Percentiles rank a stretch among this genome's conserved stretches.
Evolutionary conservation across 2,797 vertebrate species (phyloP).

Genomic region (Pseudocheirus occidentalis): DNA sequence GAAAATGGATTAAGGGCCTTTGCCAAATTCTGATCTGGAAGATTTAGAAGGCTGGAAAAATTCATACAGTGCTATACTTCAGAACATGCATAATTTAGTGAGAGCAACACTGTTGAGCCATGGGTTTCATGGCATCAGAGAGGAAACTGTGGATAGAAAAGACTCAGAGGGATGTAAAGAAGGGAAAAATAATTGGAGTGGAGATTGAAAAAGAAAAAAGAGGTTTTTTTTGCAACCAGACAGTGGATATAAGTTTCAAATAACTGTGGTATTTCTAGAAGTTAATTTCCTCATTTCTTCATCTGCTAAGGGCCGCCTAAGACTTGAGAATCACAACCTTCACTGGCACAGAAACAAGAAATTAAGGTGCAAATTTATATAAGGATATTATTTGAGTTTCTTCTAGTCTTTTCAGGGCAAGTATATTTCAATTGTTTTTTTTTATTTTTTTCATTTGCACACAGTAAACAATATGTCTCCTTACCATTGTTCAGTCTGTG

Average conservation of each 20-base stretch:
- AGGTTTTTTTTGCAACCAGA: not conserved
- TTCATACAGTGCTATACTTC: not conserved
- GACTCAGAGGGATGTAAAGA: not conserved
- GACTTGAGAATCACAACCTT: not conserved
- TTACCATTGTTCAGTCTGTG: not conserved
- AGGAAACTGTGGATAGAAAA: slow-evolving; percentile 4
- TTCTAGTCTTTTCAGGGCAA: not conserved
- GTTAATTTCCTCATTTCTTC: not conserved
- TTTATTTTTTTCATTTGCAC: not conserved
- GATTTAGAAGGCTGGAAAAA: slow-evolving; percentile 16
- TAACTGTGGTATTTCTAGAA: not conserved
- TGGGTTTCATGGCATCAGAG: not conserved
- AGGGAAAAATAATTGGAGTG: not conserved
- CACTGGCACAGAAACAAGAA: not conserved
- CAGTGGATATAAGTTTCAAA: not conserved
- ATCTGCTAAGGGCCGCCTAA: not conserved
- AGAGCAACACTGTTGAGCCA: slow-evolving; percentile 16
- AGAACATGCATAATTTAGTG: slow-evolving; percentile 18
- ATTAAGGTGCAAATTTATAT: not conserved
- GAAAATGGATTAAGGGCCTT: not conserved
- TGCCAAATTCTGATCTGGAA: slow-evolving; percentile 10
- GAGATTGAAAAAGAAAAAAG: not conserved
- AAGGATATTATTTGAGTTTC: not conserved
- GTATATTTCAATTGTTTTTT: not conserved
- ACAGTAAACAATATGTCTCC: not conserved